Evolutionary conservation across 1,140 invertebrate species (phyloP).

Genomic region (Propsilocerus akamusi): DNA sequence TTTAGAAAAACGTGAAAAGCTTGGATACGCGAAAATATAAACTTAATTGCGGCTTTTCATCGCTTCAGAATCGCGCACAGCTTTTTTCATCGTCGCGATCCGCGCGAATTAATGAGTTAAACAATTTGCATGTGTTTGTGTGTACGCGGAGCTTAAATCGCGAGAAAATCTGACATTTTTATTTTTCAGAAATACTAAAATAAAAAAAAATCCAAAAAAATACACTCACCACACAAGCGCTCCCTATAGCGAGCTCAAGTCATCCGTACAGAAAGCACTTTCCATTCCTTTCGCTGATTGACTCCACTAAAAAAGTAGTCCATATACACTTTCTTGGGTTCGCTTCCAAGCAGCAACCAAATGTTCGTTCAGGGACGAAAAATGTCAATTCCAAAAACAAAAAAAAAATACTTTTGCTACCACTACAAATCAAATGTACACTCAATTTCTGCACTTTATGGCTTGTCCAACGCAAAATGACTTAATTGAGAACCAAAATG

Average conservation of each 20-base stretch:
- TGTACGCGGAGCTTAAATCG: background rate
- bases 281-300: background rate
- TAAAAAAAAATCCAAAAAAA: constrained; percentile 1
- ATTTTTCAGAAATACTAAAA: background rate
- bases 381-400: background rate
- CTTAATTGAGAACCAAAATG: background rate
- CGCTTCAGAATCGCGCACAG: too few relatives aligned
- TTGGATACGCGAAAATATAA: too few relatives aligned
- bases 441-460: too few relatives aligned
- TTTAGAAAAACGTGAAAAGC: too few relatives aligned
- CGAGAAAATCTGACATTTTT: constrained; percentile 3
- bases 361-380: constrained; percentile 1
- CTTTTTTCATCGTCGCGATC: too few relatives aligned
- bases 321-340: too few relatives aligned
- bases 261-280: background rate
- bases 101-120: too few relatives aligned
- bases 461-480: background rate
- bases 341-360: background rate
- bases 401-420: background rate
- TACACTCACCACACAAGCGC: background rate
- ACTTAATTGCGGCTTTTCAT: too few relatives aligned
- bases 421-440: background rate
- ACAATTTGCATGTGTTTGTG: background rate
- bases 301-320: background rate
- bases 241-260: background rate